Conservation (phyloP, 2,797 vertebrate genomes). For the Microctenopoma lineatum region DNA sequence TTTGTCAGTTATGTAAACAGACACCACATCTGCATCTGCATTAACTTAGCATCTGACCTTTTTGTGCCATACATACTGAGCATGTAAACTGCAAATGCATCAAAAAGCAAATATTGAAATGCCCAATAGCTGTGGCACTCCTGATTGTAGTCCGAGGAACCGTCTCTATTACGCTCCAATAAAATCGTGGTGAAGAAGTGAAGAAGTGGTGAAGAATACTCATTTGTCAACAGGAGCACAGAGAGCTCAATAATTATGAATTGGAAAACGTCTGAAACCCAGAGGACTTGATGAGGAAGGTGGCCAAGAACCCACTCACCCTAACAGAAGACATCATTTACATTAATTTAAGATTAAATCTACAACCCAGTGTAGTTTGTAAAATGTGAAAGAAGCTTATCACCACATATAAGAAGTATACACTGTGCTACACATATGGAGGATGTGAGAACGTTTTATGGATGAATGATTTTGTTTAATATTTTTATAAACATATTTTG, state of each 20-base stretch:
- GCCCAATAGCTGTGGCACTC: neutral
- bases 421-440: constrained; percentile 11
- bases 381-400: constrained; percentile 3
- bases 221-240: too few species aligned
- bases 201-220: too few species aligned
- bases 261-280: too few species aligned
- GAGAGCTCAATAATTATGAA: too few species aligned
- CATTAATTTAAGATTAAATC: too few species aligned
- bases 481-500: constrained; percentile 42
- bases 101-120: neutral
- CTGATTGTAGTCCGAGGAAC: too few species aligned
- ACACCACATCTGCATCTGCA: constrained; percentile 2
- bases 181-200: too few species aligned
- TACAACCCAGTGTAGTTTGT: too few species aligned
- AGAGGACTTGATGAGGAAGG: neutral
- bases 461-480: constrained; percentile 46
- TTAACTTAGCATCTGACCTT: constrained; percentile 37
- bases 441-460: constrained; percentile 23
- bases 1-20: constrained; percentile 19
- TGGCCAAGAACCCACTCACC: neutral
- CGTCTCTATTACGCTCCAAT: too few species aligned
- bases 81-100: constrained; percentile 1
- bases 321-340: too few species aligned
- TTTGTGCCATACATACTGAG: constrained; percentile 7
- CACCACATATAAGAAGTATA: constrained; percentile 19